These are phyloP conservation scores for Cyprinodon diabolis DNA, from an alignment of 2,797 vertebrate genomes.

Conservation along the genomic window DNA sequence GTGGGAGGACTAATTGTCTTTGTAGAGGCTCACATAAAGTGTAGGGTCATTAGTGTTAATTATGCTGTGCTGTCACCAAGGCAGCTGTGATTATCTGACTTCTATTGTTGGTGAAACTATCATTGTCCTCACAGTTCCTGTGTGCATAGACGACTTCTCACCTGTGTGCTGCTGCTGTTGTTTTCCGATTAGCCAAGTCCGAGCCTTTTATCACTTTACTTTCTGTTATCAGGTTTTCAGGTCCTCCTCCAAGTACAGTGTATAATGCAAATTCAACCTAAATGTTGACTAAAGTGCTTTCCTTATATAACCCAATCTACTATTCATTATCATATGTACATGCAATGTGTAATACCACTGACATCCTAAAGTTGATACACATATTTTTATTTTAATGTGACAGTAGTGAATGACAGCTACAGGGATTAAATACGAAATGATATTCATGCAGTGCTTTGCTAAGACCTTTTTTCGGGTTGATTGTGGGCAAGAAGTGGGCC, in stretches of 20 bases:
- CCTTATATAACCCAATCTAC: slow-evolving; percentile 5
- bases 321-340: background rate
- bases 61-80: slow-evolving; percentile 76
- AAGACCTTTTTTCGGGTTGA: no score
- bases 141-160: slow-evolving; percentile 38
- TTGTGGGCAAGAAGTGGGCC: no score
- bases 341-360: background rate
- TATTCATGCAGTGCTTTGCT: no score
- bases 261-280: slow-evolving; percentile 32
- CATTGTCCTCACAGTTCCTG: slow-evolving; percentile 33
- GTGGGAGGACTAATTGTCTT: slow-evolving; percentile 69
- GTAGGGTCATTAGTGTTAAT: slow-evolving; percentile 80
- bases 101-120: slow-evolving; percentile 53
- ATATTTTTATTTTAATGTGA: background rate
- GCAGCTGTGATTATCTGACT: slow-evolving; percentile 71
- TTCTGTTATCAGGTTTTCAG: slow-evolving; percentile 29
- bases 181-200: slow-evolving; percentile 6
- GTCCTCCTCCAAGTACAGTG: slow-evolving; percentile 9
- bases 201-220: slow-evolving; percentile 18
- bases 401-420: background rate
- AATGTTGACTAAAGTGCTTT: slow-evolving; percentile 10
- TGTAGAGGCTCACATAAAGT: slow-evolving; percentile 73
- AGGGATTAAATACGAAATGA: slow-evolving; percentile 1
- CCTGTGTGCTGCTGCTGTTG: slow-evolving; percentile 45
- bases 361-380: background rate